Conservation (phyloP, 1,140 invertebrate species). For the Tribolium madens region DNA sequence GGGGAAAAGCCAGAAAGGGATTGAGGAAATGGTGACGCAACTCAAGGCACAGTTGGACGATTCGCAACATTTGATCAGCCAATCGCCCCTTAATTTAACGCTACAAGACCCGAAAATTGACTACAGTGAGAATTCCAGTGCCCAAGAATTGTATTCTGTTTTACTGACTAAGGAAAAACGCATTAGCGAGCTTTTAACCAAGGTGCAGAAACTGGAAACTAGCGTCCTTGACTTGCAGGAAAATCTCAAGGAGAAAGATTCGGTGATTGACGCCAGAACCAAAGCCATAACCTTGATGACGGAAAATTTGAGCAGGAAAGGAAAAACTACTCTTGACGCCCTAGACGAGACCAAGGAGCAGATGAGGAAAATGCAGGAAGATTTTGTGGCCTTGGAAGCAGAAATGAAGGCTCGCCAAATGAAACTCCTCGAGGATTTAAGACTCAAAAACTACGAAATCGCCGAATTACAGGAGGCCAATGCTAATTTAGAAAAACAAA, state of each 20-base stretch:
- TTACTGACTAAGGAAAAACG: conserved; percentile 68
- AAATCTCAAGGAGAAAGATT: conserved; percentile 86
- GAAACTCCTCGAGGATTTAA: conserved; percentile 56
- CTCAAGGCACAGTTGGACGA: conserved; percentile 66
- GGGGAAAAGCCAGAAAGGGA: conserved; percentile 65
- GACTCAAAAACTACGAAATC: conserved; percentile 59
- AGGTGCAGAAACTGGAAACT: conserved; percentile 73
- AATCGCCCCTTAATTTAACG: conserved; percentile 62
- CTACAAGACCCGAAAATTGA: conserved; percentile 62
- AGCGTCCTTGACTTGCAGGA: conserved; percentile 80
- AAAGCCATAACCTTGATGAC: conserved; percentile 84
- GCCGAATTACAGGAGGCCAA: conserved; percentile 51
- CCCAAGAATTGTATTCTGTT: conserved; percentile 62
- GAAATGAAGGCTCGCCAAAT: conserved; percentile 75
- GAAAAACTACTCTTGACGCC: conserved; percentile 77
- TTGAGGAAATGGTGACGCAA: conserved; percentile 66
- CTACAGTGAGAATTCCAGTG: conserved; percentile 59
- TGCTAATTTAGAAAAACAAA: conserved; percentile 46
- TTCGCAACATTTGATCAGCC: conserved; percentile 62
- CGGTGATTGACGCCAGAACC: conserved; percentile 86
- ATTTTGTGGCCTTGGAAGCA: conserved; percentile 78
- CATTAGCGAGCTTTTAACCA: conserved; percentile 67
- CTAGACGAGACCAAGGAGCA: conserved; percentile 84
- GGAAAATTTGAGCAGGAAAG: conserved; percentile 79
- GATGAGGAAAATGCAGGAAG: conserved; percentile 84